A percentile compares a stretch with the other conserved stretches of the same genome.
These are phyloP conservation scores for Argya squamiceps DNA, from an alignment of 2,797 vertebrate species.

Conservation along the genomic window DNA sequence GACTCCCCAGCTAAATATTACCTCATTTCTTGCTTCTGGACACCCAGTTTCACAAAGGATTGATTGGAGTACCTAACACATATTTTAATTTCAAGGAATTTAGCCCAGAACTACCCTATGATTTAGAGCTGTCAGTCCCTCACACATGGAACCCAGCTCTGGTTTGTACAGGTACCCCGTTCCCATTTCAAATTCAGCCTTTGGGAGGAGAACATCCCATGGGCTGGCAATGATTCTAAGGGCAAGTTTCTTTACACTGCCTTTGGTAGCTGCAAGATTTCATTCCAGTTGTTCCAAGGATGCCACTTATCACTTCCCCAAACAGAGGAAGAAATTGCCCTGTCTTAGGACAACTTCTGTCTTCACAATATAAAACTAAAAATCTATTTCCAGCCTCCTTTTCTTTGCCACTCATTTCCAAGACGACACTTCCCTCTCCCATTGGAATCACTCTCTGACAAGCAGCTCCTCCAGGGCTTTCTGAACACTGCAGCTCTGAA, in stretches of 20 bases:
- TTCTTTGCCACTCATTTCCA: not conserved
- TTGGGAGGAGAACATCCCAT: not conserved
- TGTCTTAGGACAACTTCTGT: not conserved
- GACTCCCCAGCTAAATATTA: not conserved
- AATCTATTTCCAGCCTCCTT: not conserved
- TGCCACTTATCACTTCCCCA: not conserved
- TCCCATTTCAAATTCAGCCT: not conserved
- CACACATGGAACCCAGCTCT: not conserved
- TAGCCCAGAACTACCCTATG: not conserved
- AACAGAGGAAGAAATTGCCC: not conserved
- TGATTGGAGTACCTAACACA: not conserved
- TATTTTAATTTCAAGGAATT: not conserved
- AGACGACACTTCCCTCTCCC: not conserved
- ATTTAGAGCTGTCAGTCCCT: not conserved
- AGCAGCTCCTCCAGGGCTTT: not conserved
- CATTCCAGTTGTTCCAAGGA: not conserved
- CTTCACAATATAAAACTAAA: not conserved
- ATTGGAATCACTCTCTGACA: not conserved
- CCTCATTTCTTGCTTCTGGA: not conserved
- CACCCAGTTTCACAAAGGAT: not conserved
- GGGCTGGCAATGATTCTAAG: not conserved
- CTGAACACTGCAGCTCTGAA: not conserved
- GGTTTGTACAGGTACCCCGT: not conserved
- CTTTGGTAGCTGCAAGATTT: not conserved
- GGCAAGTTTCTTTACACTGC: not conserved